A percentile compares a stretch with the other conserved stretches of the same genome.
phyloP scores from a whole-genome alignment of 2,113 vertebrate genomes.

The Sakesphorus luctuosus region DNA sequence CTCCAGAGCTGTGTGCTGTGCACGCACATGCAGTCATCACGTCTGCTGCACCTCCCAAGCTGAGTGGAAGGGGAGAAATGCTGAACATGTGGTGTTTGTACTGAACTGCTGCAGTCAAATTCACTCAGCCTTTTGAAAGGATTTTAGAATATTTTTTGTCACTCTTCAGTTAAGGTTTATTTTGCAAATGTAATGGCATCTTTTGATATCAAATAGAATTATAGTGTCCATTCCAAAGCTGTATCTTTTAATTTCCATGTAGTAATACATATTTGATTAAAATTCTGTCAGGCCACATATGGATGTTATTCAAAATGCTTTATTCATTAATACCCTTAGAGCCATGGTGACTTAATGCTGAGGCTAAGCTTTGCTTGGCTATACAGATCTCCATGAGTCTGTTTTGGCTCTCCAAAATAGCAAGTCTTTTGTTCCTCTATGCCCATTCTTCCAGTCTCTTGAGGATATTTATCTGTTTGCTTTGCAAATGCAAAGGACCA shows the following conservation, averaged over 20 bases:
- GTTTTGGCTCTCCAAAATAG: conserved; percentile 14
- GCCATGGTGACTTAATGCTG: not conserved
- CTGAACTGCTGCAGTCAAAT: not conserved
- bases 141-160: not conserved
- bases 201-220: not conserved
- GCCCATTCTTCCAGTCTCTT: not conserved
- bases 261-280: not conserved
- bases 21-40: not conserved
- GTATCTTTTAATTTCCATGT: not conserved
- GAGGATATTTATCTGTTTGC: not conserved
- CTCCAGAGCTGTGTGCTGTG: not conserved
- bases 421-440: not conserved
- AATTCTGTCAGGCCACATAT: not conserved
- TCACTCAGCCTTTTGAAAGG: not conserved
- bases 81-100: not conserved
- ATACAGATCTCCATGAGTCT: not conserved
- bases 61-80: not conserved
- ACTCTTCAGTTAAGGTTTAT: not conserved
- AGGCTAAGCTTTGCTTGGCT: not conserved
- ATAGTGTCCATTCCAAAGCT: not conserved
- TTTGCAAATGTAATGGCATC: not conserved
- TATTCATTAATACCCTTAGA: not conserved
- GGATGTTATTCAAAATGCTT: not conserved
- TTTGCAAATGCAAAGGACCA: not conserved
- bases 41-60: not conserved